phyloP scores from a whole-genome alignment of 1,140 invertebrate genomes.

The Coptotermes formosanus region DNA sequence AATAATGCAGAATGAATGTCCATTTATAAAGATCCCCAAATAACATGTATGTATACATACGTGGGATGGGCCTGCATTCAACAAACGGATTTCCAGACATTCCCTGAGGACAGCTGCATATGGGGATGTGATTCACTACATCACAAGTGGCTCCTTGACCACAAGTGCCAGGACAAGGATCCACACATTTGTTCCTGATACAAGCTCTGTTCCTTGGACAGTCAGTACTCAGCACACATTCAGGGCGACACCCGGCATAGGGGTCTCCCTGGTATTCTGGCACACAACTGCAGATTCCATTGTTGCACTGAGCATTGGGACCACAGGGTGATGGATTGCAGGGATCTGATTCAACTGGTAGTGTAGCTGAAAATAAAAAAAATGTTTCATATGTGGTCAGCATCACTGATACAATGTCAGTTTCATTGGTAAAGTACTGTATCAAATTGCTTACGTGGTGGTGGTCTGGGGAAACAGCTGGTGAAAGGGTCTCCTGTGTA shows the following conservation, averaged over 20 bases:
- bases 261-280: conserved; percentile 63
- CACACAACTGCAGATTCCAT: conserved; percentile 59
- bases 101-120: conserved; percentile 65
- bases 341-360: conserved; percentile 46
- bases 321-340: conserved; percentile 63
- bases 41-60: conserved; percentile 41
- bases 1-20: too few relatives aligned
- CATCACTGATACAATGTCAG: neutral
- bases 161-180: conserved; percentile 72
- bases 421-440: neutral
- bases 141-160: conserved; percentile 66
- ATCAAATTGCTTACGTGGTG: conserved; percentile 29
- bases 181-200: conserved; percentile 68
- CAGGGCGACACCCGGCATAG: conserved; percentile 61
- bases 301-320: conserved; percentile 65
- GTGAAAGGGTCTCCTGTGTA: conserved; percentile 60
- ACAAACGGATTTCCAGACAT: conserved; percentile 71
- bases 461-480: conserved; percentile 49
- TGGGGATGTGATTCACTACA: conserved; percentile 69
- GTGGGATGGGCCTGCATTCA: conserved; percentile 54
- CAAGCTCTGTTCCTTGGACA: conserved; percentile 66
- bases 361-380: conserved; percentile 38
- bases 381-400: neutral
- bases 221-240: conserved; percentile 64
- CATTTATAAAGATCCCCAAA: neutral